Base-by-base conservation (phyloP, 2,797 vertebrate species). In the Hyperoplus immaculatus region DNA sequence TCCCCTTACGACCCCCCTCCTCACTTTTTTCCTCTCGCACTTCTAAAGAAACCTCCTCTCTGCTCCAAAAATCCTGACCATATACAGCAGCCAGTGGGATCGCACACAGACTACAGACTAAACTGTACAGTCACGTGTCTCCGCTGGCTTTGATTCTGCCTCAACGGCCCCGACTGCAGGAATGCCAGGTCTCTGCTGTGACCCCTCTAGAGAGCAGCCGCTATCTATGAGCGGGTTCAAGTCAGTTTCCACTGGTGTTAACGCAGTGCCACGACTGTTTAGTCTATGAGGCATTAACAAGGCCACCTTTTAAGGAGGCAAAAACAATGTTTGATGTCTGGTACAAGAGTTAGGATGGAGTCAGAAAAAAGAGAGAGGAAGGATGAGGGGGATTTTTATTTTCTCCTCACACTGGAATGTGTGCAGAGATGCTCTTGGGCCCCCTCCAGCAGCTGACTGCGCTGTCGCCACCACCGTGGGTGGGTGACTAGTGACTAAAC, bases 61-160 rank as follows among this genome's bases (percentile, higher is more conserved):
- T 72, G 82, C 88, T 93, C 89, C 86, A 83, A 63, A 90, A 92
- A 94, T 89, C 83, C 86, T 59, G 81, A 82, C 89, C 90, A 89
- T 93, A 92, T 88, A 88, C 78, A 89, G 89, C 86, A 68, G 84
- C 77, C 63, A 13, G 75, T 46, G 18, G 72, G 74, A 83, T 83
- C 85, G 71, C 76, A 84, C 70, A 77, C 72, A 29, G 43, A 29
- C 29, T 29, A 29, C 84, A 55, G 70, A 70, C 80, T 67, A 9
- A 75, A 74, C 81, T 45, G 67, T 29, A 29, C 0, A 54, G 75
- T 91, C 92, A 92, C 89, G 73, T 93, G 86, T 79, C 68, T 38
- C 58, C 3, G 53, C 63, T 80, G 82, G 71, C 74, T 85, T 72
- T 71, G 81, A 78, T 72, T 83, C 69, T 0, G 54, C 72, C 56